Evolutionary conservation across 2,888 invertebrate species (phyloP), one percentile per base, ranked within the genome.

Genomic region (Troides aeacus): DNA sequence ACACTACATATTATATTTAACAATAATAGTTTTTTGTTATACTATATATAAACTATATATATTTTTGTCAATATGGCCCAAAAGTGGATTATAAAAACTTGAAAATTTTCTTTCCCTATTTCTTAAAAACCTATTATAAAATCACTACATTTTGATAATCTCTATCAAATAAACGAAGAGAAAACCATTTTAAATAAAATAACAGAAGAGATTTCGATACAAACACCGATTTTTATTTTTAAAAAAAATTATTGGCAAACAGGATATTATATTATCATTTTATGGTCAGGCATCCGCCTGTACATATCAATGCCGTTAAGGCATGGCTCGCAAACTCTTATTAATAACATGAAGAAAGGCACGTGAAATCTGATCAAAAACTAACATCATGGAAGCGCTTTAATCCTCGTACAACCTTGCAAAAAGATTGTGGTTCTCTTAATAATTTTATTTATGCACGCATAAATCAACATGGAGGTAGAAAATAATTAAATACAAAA

Each of bases 321-420:
- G 82, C 86, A 85, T 82, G 84, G 85, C 86, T 85, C 81, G 85
- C 85, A 81, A 82, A 89, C 87, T 84, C 89, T 90, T 92, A 92
- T 90, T 92, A 92, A 90, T 90, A 90, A 88, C 78, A 81, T 85
- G 88, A 90, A 88, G 90, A 90, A 90, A 91, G 90, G 85, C 80
- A 79, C 79, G 81, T 84, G 83, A 81, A 90, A 90, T 90, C 79
- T 86, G 90, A 92, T 92, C 89, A 84, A 84, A 83, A 83, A 82
- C 88, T 85, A 85, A 87, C 85, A 86, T 81, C 70, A 78, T 85
- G 88, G 88, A 86, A 83, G 90, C 85, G 82, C 82, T 80, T 77
- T 79, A 81, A 80, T 79, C 78, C 79, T 76, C 74, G 82, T 84
- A 82, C 81, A 79, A 70, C 74, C 74, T 73, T 69, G 76, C 81